Base-by-base conservation (phyloP, 2,888 invertebrate genomes). In the Lottia gigantea region DNA sequence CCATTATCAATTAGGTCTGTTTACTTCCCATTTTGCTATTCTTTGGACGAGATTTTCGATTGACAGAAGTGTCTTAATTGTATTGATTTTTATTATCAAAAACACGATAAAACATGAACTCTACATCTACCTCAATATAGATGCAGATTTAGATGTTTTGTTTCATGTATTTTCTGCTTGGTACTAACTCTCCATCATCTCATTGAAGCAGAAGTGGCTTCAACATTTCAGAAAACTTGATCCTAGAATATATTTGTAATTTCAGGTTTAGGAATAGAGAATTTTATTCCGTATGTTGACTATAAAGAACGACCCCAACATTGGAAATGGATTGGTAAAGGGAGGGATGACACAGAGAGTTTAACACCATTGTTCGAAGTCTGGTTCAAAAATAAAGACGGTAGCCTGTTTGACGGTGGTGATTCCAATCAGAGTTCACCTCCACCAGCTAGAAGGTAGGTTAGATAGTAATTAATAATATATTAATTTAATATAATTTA, bases 261-360 rank as follows among this genome's bases (percentile, higher is more conserved):
- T 83, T 46, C 80, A 90, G 91, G 90, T 75, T 85, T 89, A 67
- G 92, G 94, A 83, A 94, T 95, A 0, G 93, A 94, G 46, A 95
- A 95, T 84, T 96, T 94, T 90, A 94, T 95, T 46, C 95, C 96
- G 3, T 95, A 94, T 83, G 91, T 96, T 82, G 95, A 95, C 87
- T 95, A 93, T 89, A 94, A 95, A 87, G 94, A 79, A 91, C 80
- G 88, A 49, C 85, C 87, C 6, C 89, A 88, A 76, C 87, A 87
- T 73, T 95, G 95, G 88, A 94, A 95, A 83, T 97, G 97, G 97
- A 97, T 97, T 74, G 97, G 97, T 1, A 95, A 95, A 8, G 96
- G 96, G 0, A 91, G 97, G 7, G 97, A 97, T 87, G 93, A 95
- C 2, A 96, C 96, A 88, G 91, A 92, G 4, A 91, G 94, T 61